Percentiles rank a stretch among this genome's conserved stretches.
Conservation (phyloP, 2,113 vertebrate genomes). For the Pomatostomus ruficeps region DNA sequence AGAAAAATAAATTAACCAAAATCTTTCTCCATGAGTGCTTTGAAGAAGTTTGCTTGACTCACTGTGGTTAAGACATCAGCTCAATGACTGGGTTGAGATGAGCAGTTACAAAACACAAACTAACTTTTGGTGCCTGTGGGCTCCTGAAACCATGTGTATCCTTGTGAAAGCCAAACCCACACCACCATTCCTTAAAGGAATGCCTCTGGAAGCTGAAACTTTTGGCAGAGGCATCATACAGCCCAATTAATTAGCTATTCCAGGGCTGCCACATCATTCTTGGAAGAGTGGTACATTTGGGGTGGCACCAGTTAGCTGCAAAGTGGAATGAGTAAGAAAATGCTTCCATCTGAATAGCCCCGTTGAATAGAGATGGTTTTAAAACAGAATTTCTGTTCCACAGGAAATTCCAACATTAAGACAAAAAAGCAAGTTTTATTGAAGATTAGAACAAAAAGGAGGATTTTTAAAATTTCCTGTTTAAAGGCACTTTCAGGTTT, state of each 20-base stretch:
- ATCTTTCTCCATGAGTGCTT: slow-evolving; percentile 31
- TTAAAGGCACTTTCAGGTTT: neutral
- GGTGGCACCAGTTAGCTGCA: slow-evolving; percentile 42
- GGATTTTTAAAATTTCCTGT: neutral
- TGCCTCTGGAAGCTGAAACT: slow-evolving; percentile 56
- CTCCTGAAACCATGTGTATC: slow-evolving; percentile 46
- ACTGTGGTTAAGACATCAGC: slow-evolving; percentile 34
- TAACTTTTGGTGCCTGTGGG: slow-evolving; percentile 58
- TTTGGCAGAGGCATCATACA: slow-evolving; percentile 44
- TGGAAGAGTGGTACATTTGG: slow-evolving; percentile 36
- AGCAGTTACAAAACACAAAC: slow-evolving; percentile 47
- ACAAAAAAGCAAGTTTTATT: neutral
- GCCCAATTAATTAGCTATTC: slow-evolving; percentile 53
- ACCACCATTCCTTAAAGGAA: slow-evolving; percentile 53
- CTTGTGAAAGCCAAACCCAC: slow-evolving; percentile 54
- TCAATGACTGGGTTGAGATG: slow-evolving; percentile 45
- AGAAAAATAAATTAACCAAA: slow-evolving; percentile 1
- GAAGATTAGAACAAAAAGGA: slow-evolving; percentile 18
- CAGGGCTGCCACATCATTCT: slow-evolving; percentile 54
- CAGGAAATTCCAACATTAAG: slow-evolving; percentile 23
- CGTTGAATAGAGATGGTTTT: slow-evolving; percentile 29
- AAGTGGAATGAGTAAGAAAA: slow-evolving; percentile 55
- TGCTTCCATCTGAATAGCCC: slow-evolving; percentile 38
- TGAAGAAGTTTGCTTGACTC: slow-evolving; percentile 37
- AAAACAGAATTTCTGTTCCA: slow-evolving; percentile 24